Evolutionary conservation across 2,113 vertebrate species (phyloP), one percentile per base, ranked within the genome.

Genomic region (Salvelinus sp.): DNA sequence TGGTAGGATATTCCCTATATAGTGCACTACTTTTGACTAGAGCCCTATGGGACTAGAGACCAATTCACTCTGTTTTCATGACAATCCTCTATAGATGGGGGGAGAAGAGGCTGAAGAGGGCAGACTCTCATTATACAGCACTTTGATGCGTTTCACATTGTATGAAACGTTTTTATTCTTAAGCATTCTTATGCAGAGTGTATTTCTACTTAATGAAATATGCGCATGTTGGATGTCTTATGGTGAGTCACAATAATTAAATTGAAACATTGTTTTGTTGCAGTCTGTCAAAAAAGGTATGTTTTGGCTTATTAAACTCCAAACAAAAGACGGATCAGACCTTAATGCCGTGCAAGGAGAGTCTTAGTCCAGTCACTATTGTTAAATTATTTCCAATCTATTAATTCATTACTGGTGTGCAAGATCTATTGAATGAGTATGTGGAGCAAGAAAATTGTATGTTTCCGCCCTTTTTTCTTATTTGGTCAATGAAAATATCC

Each of bases 61-160:
- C 12, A 22, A 75, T 85, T 81, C 79, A 79, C 86, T n/a, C 27
- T 85, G 73, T 88, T 90, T 82, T 91, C 90, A 93, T 72, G 93
- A 94, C 93, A 94, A 94, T 94, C 93, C 86, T 80, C 86, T 88
- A 87, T 73, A 83, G 80, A 87, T 82, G 83, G 83, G 79, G 85
- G 86, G 83, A 86, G 77, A 58, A 75, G 88, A 88, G 77, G 76
- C 81, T 80, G 82, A 85, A 85, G 80, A 86, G 76, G 80, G 50
- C 82, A 84, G 79, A 89, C 82, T 88, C 85, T 90, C 89, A 87
- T 89, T 89, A 88, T 91, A 90, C 89, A 81, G 93, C 92, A 94
- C 93, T 94, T 94, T 94, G 89, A 91, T 88, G 84, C 80, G 89
- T 92, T 92, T 92, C 88, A 91, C 88, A 83, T 90, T 82, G 85